Evolutionary conservation across 2,888 invertebrate genomes (phyloP), one percentile per base, ranked within the genome.

Genomic region (Heteromyza rotundicornis): DNA sequence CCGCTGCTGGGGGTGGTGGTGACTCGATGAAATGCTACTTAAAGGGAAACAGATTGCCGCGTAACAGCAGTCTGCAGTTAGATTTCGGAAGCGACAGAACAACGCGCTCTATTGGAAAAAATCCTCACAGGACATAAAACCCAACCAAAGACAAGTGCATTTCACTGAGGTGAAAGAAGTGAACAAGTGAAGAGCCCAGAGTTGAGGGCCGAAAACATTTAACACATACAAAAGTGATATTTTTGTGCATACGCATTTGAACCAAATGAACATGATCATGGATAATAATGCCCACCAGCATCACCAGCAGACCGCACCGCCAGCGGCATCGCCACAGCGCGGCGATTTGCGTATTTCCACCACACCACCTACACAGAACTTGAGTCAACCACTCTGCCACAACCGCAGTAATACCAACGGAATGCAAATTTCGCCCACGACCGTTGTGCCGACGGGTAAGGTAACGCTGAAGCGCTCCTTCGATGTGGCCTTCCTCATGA

Each of bases 401-500:
- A 49, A 66, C 55, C 52, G 67, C 62, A 65, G 63, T 59, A 65
- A 69, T 32, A 70, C 63, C 57, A 74, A 70, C 62, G 60, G 84
- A n/a, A n/a, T 65, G 22, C 61, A 70, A 32, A 73, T 72, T 12
- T 70, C 71, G n/a, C 60, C 61, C 8, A 63, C 62, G 14, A 62
- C 66, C 47, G 22, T 50, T 24, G 2, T 32, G 50, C 65, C 53
- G 71, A 78, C 83, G 75, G 86, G 71, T 2, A 74, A 71, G 23
- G 70, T 73, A 0, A 75, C 82, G 69, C 68, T 82, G n/a, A 95
- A 95, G 75, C 85, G 95, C 16, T 92, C 94, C 0, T 95, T 95
- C 78, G 95, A 95, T 80, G 95, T 95, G 10, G 95, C 95, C 0
- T 95, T 95, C 74, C 84, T 95, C 23, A 94, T 95, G 87, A 90